These are phyloP conservation scores for Sturnus vulgaris DNA, from an alignment of 2,113 vertebrate genomes.

Conservation along the genomic window DNA sequence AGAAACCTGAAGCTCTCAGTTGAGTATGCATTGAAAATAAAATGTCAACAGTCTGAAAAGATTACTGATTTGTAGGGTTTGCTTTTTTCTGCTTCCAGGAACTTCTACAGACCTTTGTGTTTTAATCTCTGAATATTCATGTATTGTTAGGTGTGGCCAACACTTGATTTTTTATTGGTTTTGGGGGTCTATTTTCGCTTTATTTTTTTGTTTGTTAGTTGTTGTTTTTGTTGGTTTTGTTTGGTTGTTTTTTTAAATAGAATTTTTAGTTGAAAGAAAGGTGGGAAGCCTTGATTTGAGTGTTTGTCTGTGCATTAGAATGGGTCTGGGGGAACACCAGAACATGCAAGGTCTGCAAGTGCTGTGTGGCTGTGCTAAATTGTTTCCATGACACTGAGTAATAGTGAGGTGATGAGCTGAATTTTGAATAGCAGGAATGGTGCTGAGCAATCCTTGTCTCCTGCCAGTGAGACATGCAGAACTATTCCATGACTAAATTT, in stretches of 20 bases:
- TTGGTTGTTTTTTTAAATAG: no score
- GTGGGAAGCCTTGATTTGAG: not conserved
- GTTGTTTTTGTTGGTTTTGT: no score
- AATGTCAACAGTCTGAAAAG: not conserved
- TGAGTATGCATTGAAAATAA: not conserved
- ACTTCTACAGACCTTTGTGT: not conserved
- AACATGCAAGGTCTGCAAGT: not conserved
- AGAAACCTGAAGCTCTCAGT: not conserved
- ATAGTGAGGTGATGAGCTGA: not conserved
- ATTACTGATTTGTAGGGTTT: not conserved
- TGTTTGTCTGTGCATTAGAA: not conserved
- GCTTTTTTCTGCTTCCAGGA: not conserved
- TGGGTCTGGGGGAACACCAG: not conserved
- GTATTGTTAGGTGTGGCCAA: not conserved
- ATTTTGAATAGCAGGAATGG: not conserved
- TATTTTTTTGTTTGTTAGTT: not conserved
- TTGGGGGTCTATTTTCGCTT: no score
- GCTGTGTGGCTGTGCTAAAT: not conserved
- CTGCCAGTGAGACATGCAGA: not conserved
- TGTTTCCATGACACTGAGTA: slow-evolving; percentile 28
- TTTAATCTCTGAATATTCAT: not conserved
- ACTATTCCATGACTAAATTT: not conserved
- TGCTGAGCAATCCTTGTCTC: not conserved
- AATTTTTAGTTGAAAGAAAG: not conserved
- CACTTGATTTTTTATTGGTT: not conserved